Percentiles rank a stretch among this genome's conserved stretches.
Evolutionary conservation across 2,113 vertebrate species (phyloP).

Genomic region (Phyllostomus discolor): DNA sequence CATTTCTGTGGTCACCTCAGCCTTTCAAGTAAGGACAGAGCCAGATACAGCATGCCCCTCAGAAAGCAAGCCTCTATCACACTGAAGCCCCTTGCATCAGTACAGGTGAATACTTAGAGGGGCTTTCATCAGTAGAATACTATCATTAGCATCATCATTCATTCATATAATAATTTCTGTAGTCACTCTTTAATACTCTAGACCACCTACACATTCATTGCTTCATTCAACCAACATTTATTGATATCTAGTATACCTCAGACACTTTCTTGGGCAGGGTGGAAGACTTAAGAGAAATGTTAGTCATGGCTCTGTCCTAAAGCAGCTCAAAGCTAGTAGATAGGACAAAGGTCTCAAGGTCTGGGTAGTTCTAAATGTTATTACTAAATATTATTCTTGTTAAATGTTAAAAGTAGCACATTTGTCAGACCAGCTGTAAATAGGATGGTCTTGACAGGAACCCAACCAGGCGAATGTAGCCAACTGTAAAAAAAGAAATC

Average conservation of each 20-base stretch:
- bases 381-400: too few species aligned
- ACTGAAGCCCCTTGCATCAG: neutral
- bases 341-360: neutral
- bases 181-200: neutral
- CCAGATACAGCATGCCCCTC: neutral
- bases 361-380: neutral
- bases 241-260: neutral
- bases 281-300: neutral
- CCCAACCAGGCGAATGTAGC: neutral
- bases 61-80: neutral
- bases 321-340: neutral
- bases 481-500: neutral
- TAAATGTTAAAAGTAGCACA: neutral
- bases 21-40: neutral
- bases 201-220: neutral
- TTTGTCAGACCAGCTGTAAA: neutral
- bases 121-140: too few species aligned
- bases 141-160: neutral
- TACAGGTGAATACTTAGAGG: neutral
- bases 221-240: neutral
- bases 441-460: neutral
- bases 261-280: neutral
- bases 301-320: neutral
- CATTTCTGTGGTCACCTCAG: neutral
- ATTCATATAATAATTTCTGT: neutral